Base-by-base conservation (phyloP, 64 coral and sea anemone species). In the Stylophora pistillata region DNA sequence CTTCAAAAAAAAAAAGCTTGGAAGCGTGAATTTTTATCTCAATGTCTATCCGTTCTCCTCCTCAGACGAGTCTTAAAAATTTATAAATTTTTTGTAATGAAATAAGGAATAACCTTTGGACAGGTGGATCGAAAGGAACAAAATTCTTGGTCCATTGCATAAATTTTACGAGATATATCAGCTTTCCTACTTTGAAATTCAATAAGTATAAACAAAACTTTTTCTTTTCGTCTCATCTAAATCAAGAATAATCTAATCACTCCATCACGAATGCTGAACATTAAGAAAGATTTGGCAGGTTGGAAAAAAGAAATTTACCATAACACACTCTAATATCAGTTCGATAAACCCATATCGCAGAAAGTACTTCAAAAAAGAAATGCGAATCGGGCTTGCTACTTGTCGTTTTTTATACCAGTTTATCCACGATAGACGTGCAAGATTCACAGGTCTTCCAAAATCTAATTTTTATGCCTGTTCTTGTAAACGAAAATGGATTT, bases 191-290 rank as follows among this genome's bases (percentile, higher is more conserved):
- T 20, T 26, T 32, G 53, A 69, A 31, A 20, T 62, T 23, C 64
- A 23, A 68, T 25, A 25, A 11, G 64, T 28, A n/a, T 26, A 68
- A 26, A 68, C 12, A 68, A 68, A 25, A 68, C n/a, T 25, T 68
- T 68, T n/a, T 68, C 69, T 27, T 69, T 69, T 53, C 33, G n/a
- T 69, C 20, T 84, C 37, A 13, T 62, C 65, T 68, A 63, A 84
- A 82, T 66, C 79, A 52, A 26, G 61, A 84, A 69, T 61, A 68
- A 84, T 84, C 62, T 84, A 84, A 84, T 84, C 80, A 64, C 69
- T 84, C 69, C 69, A 84, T 84, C 80, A 61, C 23, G 61, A 69
- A 53, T 70, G 59, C 23, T 53, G 80, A 54, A 53, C 58, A 84
- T 70, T 68, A 69, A 69, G 60, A 41, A 66, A 53, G 66, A 69